Conservation (phyloP, 23 tunicate species). For the Oikopleura vanhoeffeni region DNA sequence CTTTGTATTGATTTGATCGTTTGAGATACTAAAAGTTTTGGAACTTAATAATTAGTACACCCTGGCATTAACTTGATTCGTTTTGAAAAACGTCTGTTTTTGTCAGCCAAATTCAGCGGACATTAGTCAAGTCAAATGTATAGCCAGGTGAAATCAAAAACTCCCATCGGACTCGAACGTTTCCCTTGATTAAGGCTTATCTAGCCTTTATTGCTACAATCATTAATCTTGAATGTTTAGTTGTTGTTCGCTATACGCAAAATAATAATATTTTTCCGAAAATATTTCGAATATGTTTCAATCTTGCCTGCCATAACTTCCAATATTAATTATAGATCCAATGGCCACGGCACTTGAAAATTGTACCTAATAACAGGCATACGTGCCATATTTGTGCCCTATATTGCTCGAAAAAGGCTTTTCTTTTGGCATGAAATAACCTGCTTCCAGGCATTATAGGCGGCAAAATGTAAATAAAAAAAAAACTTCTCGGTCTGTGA, state of each 20-base stretch:
- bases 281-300: neutral
- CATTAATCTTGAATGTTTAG: too few species aligned
- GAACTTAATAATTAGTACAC: too few species aligned
- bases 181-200: too few species aligned
- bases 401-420: slow-evolving; percentile 93
- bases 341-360: neutral
- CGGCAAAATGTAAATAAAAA: slow-evolving; percentile 77
- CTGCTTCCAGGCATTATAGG: slow-evolving; percentile 94
- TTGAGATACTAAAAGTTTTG: too few species aligned
- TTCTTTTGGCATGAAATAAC: slow-evolving; percentile 86
- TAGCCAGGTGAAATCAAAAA: too few species aligned
- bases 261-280: neutral
- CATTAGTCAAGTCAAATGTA: neutral
- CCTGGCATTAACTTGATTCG: too few species aligned
- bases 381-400: slow-evolving; percentile 58
- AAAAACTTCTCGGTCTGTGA: slow-evolving; percentile 79
- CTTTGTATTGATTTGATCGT: too few species aligned
- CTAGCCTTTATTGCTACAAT: too few species aligned
- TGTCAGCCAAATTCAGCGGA: neutral
- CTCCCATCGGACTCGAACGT: too few species aligned
- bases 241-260: too few species aligned
- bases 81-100: neutral
- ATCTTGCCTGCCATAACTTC: neutral
- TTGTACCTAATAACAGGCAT: too few species aligned
- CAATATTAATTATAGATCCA: neutral